These are phyloP conservation scores for Actenoides lindsayi DNA, from an alignment of 2,113 vertebrate genomes.

Conservation along the genomic window DNA sequence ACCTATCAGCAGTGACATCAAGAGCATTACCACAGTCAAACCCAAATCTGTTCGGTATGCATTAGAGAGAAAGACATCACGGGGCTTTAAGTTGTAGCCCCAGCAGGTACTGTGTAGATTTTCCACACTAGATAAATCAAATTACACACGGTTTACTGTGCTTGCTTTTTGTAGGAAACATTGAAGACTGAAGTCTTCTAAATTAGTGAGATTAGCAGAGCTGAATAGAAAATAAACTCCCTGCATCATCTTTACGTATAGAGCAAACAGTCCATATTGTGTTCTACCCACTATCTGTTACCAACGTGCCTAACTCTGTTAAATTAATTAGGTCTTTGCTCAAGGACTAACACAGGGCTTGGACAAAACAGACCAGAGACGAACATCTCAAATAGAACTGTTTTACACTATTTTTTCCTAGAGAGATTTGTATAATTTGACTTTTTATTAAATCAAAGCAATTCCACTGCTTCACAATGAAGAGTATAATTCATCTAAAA, in stretches of 20 bases:
- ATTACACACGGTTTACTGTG: background rate
- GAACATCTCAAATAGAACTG: background rate
- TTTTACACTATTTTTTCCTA: background rate
- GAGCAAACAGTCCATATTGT: background rate
- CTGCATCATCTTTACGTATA: background rate
- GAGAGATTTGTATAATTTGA: background rate
- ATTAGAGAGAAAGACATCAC: background rate
- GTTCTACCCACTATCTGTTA: background rate
- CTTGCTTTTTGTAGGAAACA: background rate
- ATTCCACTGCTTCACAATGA: background rate
- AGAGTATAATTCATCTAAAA: background rate
- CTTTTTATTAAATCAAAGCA: background rate
- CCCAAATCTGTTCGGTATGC: background rate
- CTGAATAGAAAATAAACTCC: background rate
- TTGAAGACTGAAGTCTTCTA: background rate
- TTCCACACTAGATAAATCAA: background rate
- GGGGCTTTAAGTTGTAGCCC: background rate
- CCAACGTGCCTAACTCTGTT: background rate
- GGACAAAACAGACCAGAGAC: background rate
- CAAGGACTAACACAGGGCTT: background rate
- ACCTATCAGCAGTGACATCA: background rate
- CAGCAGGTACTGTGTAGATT: background rate
- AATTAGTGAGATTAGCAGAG: background rate
- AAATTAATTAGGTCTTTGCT: background rate
- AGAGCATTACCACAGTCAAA: background rate